phyloP scores from a whole-genome alignment of 2,888 invertebrate species.

The Archips crataeganus region DNA sequence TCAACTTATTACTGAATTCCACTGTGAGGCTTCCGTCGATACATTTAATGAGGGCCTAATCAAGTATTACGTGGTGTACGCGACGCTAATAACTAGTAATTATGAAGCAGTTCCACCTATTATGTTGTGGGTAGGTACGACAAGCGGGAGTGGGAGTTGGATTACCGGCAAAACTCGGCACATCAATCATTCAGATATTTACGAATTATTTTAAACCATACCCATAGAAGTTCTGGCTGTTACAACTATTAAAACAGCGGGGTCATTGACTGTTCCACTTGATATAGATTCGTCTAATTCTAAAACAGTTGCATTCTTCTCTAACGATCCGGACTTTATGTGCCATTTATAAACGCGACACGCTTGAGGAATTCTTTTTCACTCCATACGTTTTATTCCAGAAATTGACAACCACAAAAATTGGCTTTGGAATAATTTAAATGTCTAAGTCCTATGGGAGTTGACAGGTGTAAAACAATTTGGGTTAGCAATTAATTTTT shows the following conservation, averaged over 20 bases:
- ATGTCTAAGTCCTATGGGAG: constrained; percentile 18
- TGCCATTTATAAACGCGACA: constrained; percentile 29
- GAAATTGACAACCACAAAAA: constrained; percentile 17
- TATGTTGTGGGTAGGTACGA: constrained; percentile 14
- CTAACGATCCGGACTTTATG: constrained; percentile 28
- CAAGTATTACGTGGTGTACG: constrained; percentile 47
- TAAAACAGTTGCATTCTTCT: constrained; percentile 41
- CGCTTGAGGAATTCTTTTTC: constrained; percentile 23
- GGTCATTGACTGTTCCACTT: constrained; percentile 32
- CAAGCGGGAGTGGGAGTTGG: constrained; percentile 50
- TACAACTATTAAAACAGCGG: neutral
- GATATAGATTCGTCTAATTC: constrained; percentile 28
- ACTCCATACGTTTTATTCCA: constrained; percentile 13
- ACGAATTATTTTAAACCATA: constrained; percentile 29
- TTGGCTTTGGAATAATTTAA: constrained; percentile 20
- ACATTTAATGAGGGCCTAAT: constrained; percentile 51
- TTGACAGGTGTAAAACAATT: constrained; percentile 33
- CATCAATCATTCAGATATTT: constrained; percentile 62
- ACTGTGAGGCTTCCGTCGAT: constrained; percentile 26
- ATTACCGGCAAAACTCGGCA: constrained; percentile 46
- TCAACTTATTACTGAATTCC: constrained; percentile 23
- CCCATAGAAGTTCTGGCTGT: constrained; percentile 16
- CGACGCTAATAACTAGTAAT: constrained; percentile 52
- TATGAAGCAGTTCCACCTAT: constrained; percentile 42
- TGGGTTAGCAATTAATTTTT: constrained; percentile 27